These are phyloP conservation scores for Cheilosia soror DNA, from an alignment of 2,888 invertebrate genomes.

Conservation along the genomic window DNA sequence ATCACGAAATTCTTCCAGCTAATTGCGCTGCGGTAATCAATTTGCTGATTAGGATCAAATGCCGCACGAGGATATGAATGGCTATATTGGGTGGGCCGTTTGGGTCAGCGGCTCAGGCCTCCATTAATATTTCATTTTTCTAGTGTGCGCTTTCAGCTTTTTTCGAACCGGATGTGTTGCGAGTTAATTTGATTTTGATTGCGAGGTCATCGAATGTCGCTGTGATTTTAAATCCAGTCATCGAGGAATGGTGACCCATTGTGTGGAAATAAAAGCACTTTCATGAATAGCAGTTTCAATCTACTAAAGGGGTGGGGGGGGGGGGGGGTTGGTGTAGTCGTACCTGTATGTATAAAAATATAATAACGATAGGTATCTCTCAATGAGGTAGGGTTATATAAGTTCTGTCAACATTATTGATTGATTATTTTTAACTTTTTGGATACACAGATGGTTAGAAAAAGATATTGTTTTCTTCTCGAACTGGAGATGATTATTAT, in stretches of 20 bases:
- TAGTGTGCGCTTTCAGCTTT: slow-evolving; percentile 20
- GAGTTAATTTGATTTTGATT: slow-evolving; percentile 72
- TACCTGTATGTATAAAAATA: neutral
- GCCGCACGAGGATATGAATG: slow-evolving; percentile 55
- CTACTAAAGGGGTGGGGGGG: neutral
- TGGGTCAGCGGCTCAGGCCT: slow-evolving; percentile 54
- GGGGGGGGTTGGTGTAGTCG: neutral
- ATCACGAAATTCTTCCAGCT: slow-evolving; percentile 74
- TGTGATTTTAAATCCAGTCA: slow-evolving; percentile 30
- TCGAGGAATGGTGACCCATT: slow-evolving; percentile 7
- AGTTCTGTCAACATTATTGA: no score
- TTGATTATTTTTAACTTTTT: no score
- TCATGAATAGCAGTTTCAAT: neutral
- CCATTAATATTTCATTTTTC: slow-evolving; percentile 67
- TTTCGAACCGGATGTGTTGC: slow-evolving; percentile 53
- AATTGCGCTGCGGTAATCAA: slow-evolving; percentile 74
- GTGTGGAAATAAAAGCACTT: neutral
- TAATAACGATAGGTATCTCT: neutral
- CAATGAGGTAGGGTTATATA: neutral
- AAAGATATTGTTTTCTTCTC: no score
- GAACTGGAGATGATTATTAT: no score
- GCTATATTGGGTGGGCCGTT: slow-evolving; percentile 15
- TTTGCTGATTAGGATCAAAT: slow-evolving; percentile 74
- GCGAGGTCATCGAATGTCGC: slow-evolving; percentile 34
- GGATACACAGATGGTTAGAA: no score